These are phyloP conservation scores for Scomber colias DNA, from an alignment of 2,113 vertebrate species.

Conservation along the genomic window DNA sequence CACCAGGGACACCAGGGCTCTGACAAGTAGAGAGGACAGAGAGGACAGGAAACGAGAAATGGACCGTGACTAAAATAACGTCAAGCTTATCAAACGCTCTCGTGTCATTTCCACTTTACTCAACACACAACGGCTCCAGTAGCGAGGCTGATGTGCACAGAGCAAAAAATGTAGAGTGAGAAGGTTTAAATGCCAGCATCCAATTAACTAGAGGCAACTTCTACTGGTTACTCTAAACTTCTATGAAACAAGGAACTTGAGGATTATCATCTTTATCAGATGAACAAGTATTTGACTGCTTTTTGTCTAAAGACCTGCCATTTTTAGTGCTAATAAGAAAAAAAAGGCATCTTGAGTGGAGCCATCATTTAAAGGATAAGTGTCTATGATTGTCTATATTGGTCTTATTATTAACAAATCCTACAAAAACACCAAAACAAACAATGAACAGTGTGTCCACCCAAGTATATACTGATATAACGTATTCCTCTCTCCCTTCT, in stretches of 20 bases:
- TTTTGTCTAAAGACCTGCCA: background rate
- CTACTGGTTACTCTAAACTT: slow-evolving; percentile 13
- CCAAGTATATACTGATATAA: background rate
- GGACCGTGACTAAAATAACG: slow-evolving; percentile 57
- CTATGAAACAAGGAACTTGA: slow-evolving; percentile 4
- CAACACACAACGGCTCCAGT: slow-evolving; percentile 35
- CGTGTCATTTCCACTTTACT: slow-evolving; percentile 29
- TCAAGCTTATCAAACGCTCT: slow-evolving; percentile 45
- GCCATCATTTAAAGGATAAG: background rate
- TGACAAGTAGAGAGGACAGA: background rate
- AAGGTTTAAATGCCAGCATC: background rate
- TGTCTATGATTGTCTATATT: background rate
- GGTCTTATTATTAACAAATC: background rate
- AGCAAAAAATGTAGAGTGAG: slow-evolving; percentile 8
- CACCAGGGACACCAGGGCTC: slow-evolving; percentile 4
- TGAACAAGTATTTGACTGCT: background rate
- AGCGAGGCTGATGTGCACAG: background rate
- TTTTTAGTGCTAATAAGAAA: background rate
- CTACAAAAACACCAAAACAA: background rate
- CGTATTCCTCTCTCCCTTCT: background rate
- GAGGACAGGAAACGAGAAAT: slow-evolving; percentile 58
- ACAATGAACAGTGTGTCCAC: background rate
- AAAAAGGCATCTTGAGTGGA: background rate
- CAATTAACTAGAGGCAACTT: slow-evolving; percentile 6
- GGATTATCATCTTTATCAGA: slow-evolving; percentile 12